A percentile compares a stretch with the other conserved stretches of the same genome.
phyloP scores from a whole-genome alignment of 2,888 invertebrate genomes.

The Seira sanloemensis region DNA sequence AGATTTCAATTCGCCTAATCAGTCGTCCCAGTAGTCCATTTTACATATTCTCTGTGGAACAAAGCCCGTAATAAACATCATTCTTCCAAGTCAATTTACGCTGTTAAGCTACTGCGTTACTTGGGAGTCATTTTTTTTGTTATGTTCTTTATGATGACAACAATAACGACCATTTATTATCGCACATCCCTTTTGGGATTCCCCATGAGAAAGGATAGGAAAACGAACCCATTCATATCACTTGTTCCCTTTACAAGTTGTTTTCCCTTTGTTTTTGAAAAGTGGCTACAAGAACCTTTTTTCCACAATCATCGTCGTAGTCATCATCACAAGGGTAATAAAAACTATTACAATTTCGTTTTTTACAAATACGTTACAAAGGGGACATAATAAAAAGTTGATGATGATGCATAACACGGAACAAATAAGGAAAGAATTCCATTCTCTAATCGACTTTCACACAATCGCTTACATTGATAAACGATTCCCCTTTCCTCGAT shows the following conservation, averaged over 20 bases:
- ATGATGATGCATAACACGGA: slow-evolving; percentile 3
- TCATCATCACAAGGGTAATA: slow-evolving; percentile 9
- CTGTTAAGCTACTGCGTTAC: too few species aligned
- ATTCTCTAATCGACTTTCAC: not conserved
- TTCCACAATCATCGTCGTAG: slow-evolving; percentile 20
- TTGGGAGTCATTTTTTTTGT: slow-evolving; percentile 48
- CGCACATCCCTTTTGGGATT: not conserved
- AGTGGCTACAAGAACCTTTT: slow-evolving; percentile 16
- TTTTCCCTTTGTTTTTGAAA: not conserved
- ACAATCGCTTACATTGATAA: slow-evolving; percentile 11
- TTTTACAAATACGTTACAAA: slow-evolving; percentile 2
- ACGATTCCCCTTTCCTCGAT: slow-evolving; percentile 7
- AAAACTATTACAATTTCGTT: too few species aligned
- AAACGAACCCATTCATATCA: slow-evolving; percentile 28
- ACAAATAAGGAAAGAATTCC: not conserved
- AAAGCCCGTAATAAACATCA: too few species aligned
- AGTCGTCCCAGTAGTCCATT: not conserved
- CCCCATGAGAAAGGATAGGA: not conserved
- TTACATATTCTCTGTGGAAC: not conserved
- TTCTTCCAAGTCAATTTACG: too few species aligned
- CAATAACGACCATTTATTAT: slow-evolving; percentile 8
- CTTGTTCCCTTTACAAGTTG: not conserved
- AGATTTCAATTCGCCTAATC: not conserved
- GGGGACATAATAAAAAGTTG: not conserved
- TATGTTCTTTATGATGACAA: not conserved